A percentile compares a stretch with the other conserved stretches of the same genome.
Evolutionary conservation across 1,140 invertebrate species (phyloP).

Genomic region (Drosophila sechellia): DNA sequence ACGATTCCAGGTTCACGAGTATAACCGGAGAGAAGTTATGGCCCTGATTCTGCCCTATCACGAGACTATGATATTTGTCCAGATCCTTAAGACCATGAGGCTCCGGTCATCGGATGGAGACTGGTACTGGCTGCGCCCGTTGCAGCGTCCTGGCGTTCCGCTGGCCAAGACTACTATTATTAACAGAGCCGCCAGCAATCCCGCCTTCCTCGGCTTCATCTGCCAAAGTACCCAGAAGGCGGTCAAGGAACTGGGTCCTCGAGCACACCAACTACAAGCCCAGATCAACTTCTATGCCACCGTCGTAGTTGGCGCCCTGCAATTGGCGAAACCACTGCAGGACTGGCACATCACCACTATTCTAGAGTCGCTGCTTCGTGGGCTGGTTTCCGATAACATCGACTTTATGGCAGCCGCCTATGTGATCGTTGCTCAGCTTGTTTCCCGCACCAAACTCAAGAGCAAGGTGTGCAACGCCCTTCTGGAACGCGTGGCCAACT

Average conservation of each 20-base stretch:
- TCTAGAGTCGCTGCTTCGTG: conserved; percentile 89
- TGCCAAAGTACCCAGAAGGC: conserved; percentile 88
- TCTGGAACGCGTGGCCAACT: conserved; percentile 61
- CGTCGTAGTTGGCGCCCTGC: conserved; percentile 89
- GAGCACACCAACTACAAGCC: conserved; percentile 87
- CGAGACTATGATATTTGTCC: conserved; percentile 94
- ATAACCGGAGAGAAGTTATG: conserved; percentile 92
- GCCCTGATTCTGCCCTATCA: conserved; percentile 95
- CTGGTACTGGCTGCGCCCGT: conserved; percentile 91
- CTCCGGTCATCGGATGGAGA: conserved; percentile 87
- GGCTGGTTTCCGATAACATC: conserved; percentile 87
- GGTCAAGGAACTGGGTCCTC: conserved; percentile 87
- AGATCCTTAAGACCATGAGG: conserved; percentile 91
- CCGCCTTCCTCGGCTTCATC: conserved; percentile 90
- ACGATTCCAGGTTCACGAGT: conserved; percentile 94
- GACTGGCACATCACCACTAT: conserved; percentile 90
- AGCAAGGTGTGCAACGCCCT: conserved; percentile 86
- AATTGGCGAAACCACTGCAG: conserved; percentile 85
- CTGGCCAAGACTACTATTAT: conserved; percentile 90
- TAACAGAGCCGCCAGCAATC: conserved; percentile 89
- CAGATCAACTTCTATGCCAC: conserved; percentile 92
- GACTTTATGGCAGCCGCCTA: conserved; percentile 91
- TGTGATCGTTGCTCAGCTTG: conserved; percentile 90
- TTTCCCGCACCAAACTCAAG: conserved; percentile 88
- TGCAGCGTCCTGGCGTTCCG: conserved; percentile 90